These are phyloP conservation scores for Falco cherrug DNA, from an alignment of 2,797 vertebrate genomes.

Conservation along the genomic window DNA sequence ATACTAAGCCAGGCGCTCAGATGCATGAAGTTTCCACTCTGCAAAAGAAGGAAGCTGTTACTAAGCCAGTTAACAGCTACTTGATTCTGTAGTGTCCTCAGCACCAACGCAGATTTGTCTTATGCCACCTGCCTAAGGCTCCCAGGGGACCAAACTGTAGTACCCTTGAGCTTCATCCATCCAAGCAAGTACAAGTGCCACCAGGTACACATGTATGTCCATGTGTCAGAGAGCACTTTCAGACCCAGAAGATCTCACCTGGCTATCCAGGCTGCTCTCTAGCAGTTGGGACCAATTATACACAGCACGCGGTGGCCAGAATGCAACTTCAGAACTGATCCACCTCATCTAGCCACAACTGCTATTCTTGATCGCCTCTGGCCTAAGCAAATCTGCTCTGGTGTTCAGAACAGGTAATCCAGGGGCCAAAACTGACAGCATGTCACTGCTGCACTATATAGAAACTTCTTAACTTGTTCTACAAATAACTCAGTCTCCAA, in stretches of 20 bases:
- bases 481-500: neutral
- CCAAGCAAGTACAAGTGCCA: neutral
- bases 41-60: neutral
- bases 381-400: neutral
- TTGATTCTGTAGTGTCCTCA: neutral
- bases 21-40: neutral
- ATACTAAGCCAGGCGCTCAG: neutral
- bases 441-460: neutral
- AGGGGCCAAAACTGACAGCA: neutral
- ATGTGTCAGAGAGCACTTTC: neutral
- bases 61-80: neutral
- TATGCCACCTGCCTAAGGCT: neutral
- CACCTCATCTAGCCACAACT: neutral
- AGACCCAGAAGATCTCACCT: neutral
- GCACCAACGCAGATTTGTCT: neutral
- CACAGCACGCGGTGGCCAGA: neutral
- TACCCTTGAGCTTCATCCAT: neutral
- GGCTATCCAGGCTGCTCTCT: fast-evolving
- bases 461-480: neutral
- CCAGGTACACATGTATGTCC: fast-evolving
- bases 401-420: neutral
- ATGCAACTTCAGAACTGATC: neutral
- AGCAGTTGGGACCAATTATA: neutral
- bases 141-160: neutral
- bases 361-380: neutral